Conservation (phyloP, 1,140 invertebrate species). For the Drosophila erecta region DNA sequence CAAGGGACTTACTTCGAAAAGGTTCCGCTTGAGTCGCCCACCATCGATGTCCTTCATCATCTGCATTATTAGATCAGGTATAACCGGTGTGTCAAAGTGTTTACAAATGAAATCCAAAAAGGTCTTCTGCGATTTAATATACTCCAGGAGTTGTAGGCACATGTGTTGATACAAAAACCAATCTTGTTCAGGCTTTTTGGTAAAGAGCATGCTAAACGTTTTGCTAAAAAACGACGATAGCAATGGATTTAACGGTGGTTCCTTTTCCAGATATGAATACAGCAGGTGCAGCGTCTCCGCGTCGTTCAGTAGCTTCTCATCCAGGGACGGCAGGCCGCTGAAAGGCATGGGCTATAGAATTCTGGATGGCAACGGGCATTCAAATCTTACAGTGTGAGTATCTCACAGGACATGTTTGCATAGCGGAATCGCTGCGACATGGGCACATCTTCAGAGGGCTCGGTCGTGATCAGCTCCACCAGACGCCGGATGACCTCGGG, state of each 20-base stretch:
- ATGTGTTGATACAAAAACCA: conserved; percentile 96
- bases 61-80: conserved; percentile 96
- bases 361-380: not conserved
- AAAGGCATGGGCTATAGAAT: not conserved
- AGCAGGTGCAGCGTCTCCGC: conserved; percentile 91
- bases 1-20: conserved; percentile 90
- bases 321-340: conserved; percentile 92
- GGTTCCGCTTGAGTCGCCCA: conserved; percentile 90
- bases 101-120: conserved; percentile 94
- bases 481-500: conserved; percentile 94
- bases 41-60: conserved; percentile 94
- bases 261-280: conserved; percentile 94
- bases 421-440: conserved; percentile 94
- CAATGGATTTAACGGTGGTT: conserved; percentile 95
- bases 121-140: conserved; percentile 93
- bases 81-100: conserved; percentile 97
- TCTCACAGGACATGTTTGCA: conserved; percentile 96
- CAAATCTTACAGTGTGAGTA: conserved; percentile 88
- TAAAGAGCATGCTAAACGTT: conserved; percentile 94
- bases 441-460: conserved; percentile 91
- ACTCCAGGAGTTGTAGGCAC: conserved; percentile 95
- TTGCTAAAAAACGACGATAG: conserved; percentile 98
- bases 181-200: conserved; percentile 90
- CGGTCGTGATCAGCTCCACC: conserved; percentile 93
- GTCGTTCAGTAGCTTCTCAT: conserved; percentile 93